Percentiles rank a stretch among this genome's conserved stretches.
Evolutionary conservation across 2,797 vertebrate species (phyloP).

Genomic region (Eulemur coronatus): DNA sequence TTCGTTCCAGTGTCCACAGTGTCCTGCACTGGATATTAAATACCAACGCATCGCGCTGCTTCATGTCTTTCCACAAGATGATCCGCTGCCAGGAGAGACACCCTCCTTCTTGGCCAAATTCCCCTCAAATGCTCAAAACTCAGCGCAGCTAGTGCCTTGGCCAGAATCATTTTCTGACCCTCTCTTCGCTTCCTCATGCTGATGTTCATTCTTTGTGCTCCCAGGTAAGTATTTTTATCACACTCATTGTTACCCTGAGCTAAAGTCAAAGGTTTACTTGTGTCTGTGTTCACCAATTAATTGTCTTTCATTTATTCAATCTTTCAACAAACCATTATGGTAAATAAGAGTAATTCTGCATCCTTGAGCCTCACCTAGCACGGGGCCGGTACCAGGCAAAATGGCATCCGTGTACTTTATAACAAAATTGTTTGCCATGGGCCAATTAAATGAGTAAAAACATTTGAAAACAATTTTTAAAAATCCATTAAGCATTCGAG

Average conservation of each 20-base stretch:
- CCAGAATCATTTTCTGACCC: not conserved
- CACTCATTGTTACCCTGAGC: not conserved
- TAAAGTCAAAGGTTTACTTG: not conserved
- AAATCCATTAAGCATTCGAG: not conserved
- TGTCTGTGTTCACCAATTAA: not conserved
- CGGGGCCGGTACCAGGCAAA: not conserved
- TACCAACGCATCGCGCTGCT: accelerated
- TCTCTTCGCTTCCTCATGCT: not conserved
- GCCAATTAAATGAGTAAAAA: not conserved
- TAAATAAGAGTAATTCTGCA: not conserved
- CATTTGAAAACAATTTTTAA: not conserved
- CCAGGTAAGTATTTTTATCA: not conserved
- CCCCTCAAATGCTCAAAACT: not conserved
- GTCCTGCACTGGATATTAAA: not conserved
- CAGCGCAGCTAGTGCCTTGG: accelerated
- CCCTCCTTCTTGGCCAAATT: not conserved
- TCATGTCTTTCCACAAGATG: accelerated
- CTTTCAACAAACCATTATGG: not conserved
- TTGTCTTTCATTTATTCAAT: not conserved
- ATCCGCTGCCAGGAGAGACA: not conserved
- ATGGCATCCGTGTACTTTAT: accelerated
- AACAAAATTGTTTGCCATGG: not conserved
- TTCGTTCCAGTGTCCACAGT: not conserved
- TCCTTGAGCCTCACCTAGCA: not conserved
- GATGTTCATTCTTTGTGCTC: not conserved